Percentiles rank a stretch among this genome's conserved stretches.
Conservation (phyloP, 2,888 invertebrate genomes). For the Erebia aethiops region DNA sequence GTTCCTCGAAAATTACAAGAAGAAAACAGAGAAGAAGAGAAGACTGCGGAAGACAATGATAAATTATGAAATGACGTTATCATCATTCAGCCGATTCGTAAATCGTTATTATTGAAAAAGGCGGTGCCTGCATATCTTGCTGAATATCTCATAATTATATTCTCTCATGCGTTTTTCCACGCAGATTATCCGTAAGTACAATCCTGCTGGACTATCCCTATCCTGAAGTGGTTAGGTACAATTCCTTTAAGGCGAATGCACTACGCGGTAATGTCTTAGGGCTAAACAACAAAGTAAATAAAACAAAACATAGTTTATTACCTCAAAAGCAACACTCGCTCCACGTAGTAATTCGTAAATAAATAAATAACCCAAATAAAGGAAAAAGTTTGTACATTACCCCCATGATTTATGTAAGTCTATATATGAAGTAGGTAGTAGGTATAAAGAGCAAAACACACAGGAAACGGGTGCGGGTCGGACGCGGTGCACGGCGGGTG, state of each 20-base stretch:
- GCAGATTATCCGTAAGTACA: background rate
- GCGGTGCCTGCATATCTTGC: no score
- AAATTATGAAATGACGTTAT: no score
- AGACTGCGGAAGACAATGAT: no score
- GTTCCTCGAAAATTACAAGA: background rate
- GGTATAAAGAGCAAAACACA: background rate
- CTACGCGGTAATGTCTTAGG: background rate
- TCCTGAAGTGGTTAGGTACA: background rate
- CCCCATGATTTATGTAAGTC: conserved; percentile 14
- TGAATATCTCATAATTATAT: no score
- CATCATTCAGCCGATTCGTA: no score
- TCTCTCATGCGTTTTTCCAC: background rate
- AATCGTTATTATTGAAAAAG: no score
- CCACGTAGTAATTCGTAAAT: conserved; percentile 15
- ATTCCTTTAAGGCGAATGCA: background rate
- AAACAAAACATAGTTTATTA: background rate
- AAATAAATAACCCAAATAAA: conserved; percentile 20
- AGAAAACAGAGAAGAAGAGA: no score
- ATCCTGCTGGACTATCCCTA: background rate
- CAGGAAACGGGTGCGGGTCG: no score
- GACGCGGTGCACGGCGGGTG: no score
- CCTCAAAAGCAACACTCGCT: conserved; percentile 11
- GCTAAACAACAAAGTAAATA: background rate
- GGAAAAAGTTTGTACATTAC: conserved; percentile 17
- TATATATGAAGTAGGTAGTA: conserved; percentile 7